Conservation (phyloP, 2,113 vertebrate genomes). For the Rhea pennata region DNA sequence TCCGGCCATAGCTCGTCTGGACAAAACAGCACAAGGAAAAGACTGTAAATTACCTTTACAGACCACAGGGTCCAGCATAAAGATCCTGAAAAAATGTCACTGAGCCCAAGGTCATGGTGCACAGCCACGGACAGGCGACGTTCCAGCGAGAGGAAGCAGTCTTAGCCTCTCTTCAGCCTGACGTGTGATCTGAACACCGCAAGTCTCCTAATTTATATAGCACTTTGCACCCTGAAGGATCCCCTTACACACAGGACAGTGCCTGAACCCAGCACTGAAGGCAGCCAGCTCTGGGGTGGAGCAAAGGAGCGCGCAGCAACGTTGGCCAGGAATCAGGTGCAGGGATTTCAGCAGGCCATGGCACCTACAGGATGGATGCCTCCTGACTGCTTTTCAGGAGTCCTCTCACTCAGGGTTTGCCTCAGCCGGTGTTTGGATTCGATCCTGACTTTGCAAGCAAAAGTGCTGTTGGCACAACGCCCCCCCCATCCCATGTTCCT, state of each 20-base stretch:
- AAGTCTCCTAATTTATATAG: not conserved
- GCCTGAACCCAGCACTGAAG: rapidly evolving
- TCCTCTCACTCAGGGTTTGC: not conserved
- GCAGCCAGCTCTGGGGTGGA: not conserved
- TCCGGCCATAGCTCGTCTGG: not conserved
- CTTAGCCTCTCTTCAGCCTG: not conserved
- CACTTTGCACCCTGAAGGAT: not conserved
- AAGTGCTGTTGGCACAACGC: rapidly evolving
- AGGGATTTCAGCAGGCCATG: not conserved
- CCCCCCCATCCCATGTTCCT: rapidly evolving
- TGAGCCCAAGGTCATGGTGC: rapidly evolving
- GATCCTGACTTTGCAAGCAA: not conserved
- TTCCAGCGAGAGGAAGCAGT: not conserved
- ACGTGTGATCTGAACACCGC: not conserved
- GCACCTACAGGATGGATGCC: not conserved
- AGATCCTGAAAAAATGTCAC: not conserved
- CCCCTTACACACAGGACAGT: not conserved
- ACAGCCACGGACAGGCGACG: not conserved
- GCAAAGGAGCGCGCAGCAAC: rapidly evolving
- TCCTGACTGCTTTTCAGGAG: not conserved
- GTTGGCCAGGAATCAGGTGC: rapidly evolving
- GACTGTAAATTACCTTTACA: not conserved
- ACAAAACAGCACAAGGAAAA: not conserved
- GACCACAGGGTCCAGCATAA: not conserved
- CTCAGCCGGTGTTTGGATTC: not conserved